Base-by-base conservation (phyloP, 2,113 vertebrate genomes). In the Serilophus lunatus region DNA sequence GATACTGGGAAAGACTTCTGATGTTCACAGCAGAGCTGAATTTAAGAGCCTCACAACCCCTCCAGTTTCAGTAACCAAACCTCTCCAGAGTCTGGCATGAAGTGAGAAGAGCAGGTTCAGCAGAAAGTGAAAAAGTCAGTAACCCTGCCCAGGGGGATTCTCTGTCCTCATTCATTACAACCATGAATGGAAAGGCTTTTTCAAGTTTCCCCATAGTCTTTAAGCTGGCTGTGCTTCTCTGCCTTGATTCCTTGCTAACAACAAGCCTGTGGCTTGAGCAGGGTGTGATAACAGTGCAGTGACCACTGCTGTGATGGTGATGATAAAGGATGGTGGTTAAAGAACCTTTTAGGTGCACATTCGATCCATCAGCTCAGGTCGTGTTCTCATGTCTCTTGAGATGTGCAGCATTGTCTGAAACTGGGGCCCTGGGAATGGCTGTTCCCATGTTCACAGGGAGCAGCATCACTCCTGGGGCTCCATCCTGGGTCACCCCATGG, bases 311-410 rank as follows among this genome's bases (percentile, higher is more conserved):
- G 42, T 3, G 61, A 6, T 24, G 75, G 33, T 12, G 51, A 7
- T 26, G 70, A 31, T 76, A 8, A 29, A 29, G 82, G 79, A 12
- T 3, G n/a, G 38, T 38, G 93, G 23, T 23, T 53, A 6, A 18
- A 28, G 49, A 63, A 44, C 0, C 0, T 4, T 10, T 38, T 23
- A 26, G n/a, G 78, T 28, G 18, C 36, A 7, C 0, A 0, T 38
- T 23, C 1, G 6, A 5, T 54, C 24, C 1, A 0, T 35, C 76
- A 53, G 59, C 81, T 78, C 31, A 7, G 45, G 35, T 10, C 2
- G 0, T 7, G 59, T 47, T 78, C 66, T 79, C 18, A 6, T 13
- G 35, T 51, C 36, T 74, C 14, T 54, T 5, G 19, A 44, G 66
- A 12, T 36, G 40, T 8, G 51, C 59, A 29, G 64, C 9, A 1